Base-by-base conservation (phyloP, 1,140 invertebrate species). In the Mycetomoellerius zeteki region DNA sequence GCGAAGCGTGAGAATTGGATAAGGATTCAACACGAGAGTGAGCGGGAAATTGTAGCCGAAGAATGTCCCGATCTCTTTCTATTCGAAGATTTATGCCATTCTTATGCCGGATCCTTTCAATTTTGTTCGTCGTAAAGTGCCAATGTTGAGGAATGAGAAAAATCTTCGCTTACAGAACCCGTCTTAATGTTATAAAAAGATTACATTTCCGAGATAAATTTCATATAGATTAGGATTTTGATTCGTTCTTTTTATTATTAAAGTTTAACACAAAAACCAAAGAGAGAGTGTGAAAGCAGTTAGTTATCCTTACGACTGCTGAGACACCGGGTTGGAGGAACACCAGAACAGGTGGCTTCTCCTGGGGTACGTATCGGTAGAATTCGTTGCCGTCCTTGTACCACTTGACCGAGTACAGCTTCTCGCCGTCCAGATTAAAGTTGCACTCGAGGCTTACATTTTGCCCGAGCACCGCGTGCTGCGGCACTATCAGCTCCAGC, bases 361-460 rank as follows among this genome's bases (percentile, higher is more conserved):
- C 97, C 78, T 96, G 95, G 2, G 97, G 97, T 67, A 97, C 96
- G 94, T 97, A 98, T 94, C 97, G 96, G 94, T 97, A 98, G 95
- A 98, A 98, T 94, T 98, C 97, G 90, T 97, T 96, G 84, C 96
- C 96, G 88, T 97, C 97, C 94, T 97, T 97, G 96, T 98, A 98
- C 97, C 97, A 98, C 95, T 98, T 98, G 78, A 98, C 97, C 6
- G 97, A 97, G 93, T 98, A 98, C 37, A 98, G 96, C 27, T 95
- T 94, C 86, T 97, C 97, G 27, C 94, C 94, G 89, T 97, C 97
- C 92, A 97, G 94, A 92, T 97, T 95, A 93, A 96, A 97, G 87
- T 96, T 95, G 93, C 97, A 97, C 92, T 96, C 96, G 86, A 97
- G 94, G 72, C 93, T 93, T 37, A 96, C 96, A 81, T 96, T 95